Percentiles rank a stretch among this genome's conserved stretches.
Evolutionary conservation across 2,797 vertebrate species (phyloP).

Genomic region (Ispidina picta): DNA sequence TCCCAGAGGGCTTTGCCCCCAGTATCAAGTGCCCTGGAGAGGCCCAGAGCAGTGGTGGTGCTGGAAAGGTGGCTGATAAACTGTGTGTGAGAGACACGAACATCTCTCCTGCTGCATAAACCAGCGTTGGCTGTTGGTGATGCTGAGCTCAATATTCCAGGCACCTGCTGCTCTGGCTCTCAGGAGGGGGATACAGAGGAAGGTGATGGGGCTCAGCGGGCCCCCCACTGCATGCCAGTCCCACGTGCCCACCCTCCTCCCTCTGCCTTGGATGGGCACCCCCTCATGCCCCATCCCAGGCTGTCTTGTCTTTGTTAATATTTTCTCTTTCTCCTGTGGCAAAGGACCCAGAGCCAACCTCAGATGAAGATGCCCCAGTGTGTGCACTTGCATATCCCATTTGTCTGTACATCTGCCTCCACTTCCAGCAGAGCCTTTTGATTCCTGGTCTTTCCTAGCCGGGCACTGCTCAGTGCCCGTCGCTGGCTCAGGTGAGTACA

Average conservation of each 20-base stretch:
- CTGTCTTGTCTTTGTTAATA: not conserved
- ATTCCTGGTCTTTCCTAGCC: not conserved
- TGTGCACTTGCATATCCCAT: not conserved
- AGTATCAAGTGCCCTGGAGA: not conserved
- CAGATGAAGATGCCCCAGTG: not conserved
- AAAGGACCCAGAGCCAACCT: not conserved
- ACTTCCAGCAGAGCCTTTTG: not conserved
- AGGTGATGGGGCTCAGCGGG: not conserved
- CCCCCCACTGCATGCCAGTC: not conserved
- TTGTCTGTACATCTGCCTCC: not conserved
- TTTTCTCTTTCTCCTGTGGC: not conserved
- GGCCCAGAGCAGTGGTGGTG: accelerated
- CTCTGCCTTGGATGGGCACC: not conserved
- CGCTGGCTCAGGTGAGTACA: not conserved
- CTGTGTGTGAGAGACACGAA: not conserved
- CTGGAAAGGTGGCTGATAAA: not conserved
- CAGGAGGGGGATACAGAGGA: not conserved
- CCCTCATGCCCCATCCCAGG: not conserved
- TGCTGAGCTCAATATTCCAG: not conserved
- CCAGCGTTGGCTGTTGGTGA: accelerated
- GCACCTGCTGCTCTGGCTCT: not conserved
- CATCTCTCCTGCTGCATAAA: not conserved
- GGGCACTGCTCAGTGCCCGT: not conserved
- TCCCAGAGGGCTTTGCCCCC: not conserved
- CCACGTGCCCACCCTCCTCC: not conserved